Evolutionary conservation across 2,888 invertebrate genomes (phyloP).

Genomic region (Aleiodes testaceus): DNA sequence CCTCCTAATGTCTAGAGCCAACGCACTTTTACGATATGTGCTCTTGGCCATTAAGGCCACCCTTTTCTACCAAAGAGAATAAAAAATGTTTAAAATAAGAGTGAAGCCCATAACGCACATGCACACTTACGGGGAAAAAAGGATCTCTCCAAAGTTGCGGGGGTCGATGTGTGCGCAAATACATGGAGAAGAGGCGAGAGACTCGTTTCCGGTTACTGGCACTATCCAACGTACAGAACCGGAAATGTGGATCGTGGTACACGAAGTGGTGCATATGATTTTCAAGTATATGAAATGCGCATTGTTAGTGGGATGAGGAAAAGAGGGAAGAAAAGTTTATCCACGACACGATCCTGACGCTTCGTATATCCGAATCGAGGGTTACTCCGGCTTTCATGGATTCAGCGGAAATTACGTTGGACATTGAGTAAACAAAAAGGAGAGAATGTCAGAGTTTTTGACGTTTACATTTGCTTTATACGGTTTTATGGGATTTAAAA

Average conservation of each 20-base stretch:
- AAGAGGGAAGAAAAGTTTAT: conserved; percentile 43
- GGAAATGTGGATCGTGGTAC: conserved; percentile 64
- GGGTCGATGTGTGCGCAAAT: background rate
- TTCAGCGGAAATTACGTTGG: conserved; percentile 39
- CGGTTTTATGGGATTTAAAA: too few relatives aligned
- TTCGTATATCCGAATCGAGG: conserved; percentile 14
- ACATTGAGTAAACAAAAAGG: conserved; percentile 36
- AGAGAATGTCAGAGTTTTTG: background rate
- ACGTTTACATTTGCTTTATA: too few relatives aligned
- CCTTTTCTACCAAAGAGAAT: conserved; percentile 22
- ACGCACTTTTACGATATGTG: conserved; percentile 45
- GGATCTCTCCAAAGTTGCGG: conserved; percentile 44
- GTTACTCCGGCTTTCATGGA: conserved; percentile 13
- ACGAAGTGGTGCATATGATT: conserved; percentile 66
- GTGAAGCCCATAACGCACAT: conserved; percentile 25
- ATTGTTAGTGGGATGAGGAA: conserved; percentile 2
- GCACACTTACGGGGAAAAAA: conserved; percentile 1
- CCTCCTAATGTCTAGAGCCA: conserved; percentile 43
- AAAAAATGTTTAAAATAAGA: conserved; percentile 28
- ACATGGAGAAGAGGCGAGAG: conserved; percentile 39
- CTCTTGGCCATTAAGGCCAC: conserved; percentile 46
- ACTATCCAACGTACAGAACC: conserved; percentile 49
- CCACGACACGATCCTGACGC: conserved; percentile 32
- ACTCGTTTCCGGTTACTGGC: conserved; percentile 54
- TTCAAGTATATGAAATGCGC: conserved; percentile 33